These are phyloP conservation scores for Prionailurus viverrinus DNA, from an alignment of 2,113 vertebrate genomes.

Conservation along the genomic window DNA sequence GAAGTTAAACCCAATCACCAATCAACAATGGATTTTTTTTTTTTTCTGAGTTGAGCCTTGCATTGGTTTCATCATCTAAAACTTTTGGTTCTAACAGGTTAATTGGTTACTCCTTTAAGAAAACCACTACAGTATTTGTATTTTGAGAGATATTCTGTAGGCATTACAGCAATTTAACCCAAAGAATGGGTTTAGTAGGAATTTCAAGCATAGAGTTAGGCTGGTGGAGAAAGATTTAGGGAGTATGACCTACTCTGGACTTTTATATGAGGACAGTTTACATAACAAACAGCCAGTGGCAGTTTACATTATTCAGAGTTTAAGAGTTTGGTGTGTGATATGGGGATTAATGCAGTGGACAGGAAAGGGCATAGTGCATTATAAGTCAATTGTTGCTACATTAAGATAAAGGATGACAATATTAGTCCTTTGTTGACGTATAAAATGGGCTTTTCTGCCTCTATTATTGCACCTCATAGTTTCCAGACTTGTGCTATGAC, in stretches of 20 bases:
- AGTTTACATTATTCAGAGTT: conserved; percentile 6
- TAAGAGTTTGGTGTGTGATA: conserved; percentile 33
- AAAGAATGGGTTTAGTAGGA: neutral
- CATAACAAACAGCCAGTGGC: neutral
- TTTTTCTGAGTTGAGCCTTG: neutral
- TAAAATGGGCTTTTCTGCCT: neutral
- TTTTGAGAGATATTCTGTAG: neutral
- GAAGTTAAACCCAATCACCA: neutral
- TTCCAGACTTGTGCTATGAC: neutral
- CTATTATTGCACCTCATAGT: neutral
- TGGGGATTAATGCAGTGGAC: neutral
- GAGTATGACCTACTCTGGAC: neutral
- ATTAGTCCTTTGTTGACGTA: neutral
- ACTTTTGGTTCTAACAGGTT: neutral
- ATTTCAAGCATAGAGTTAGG: neutral
- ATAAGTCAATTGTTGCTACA: neutral
- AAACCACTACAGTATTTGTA: neutral
- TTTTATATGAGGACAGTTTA: neutral
- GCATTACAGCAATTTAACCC: neutral
- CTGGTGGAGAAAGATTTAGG: neutral
- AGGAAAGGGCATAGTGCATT: conserved; percentile 21
- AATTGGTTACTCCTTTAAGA: neutral
- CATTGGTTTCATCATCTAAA: neutral
- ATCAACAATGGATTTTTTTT: neutral
- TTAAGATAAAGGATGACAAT: conserved; percentile 53